A percentile compares a stretch with the other conserved stretches of the same genome.
Conservation (phyloP, 2,888 invertebrate genomes). For the Amiota communis region DNA sequence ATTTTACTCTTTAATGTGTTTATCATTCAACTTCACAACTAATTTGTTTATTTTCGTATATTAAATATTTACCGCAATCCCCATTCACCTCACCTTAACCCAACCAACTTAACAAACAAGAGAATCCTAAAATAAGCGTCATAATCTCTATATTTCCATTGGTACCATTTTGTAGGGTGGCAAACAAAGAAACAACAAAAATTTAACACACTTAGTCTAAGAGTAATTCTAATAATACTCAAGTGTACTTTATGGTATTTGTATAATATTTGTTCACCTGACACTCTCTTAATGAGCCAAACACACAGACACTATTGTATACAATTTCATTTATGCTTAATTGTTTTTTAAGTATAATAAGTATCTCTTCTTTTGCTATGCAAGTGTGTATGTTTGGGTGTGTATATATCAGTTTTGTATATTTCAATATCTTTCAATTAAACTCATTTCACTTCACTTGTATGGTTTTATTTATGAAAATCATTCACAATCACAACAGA, state of each 20-base stretch:
- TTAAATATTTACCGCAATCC: too few species aligned
- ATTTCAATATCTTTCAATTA: neutral
- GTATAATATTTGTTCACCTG: neutral
- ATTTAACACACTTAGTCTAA: too few species aligned
- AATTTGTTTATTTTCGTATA: conserved; percentile 11
- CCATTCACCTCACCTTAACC: too few species aligned
- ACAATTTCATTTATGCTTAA: neutral
- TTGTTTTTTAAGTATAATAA: neutral
- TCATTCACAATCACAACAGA: neutral
- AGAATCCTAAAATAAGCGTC: too few species aligned
- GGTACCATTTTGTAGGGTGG: too few species aligned
- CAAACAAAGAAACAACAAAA: too few species aligned
- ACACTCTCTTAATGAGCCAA: neutral
- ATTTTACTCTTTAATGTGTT: conserved; percentile 11
- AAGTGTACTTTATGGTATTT: too few species aligned
- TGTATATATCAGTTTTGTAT: neutral
- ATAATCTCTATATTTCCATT: too few species aligned
- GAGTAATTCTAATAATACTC: too few species aligned
- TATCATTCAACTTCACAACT: neutral
- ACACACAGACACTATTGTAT: too few species aligned
- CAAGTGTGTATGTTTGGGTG: neutral
- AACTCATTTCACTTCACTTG: neutral
- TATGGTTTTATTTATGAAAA: neutral
- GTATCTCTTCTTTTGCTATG: neutral
- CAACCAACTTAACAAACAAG: too few species aligned